Conservation (phyloP, 2,888 invertebrate species). For the Rhagonycha fulva region DNA sequence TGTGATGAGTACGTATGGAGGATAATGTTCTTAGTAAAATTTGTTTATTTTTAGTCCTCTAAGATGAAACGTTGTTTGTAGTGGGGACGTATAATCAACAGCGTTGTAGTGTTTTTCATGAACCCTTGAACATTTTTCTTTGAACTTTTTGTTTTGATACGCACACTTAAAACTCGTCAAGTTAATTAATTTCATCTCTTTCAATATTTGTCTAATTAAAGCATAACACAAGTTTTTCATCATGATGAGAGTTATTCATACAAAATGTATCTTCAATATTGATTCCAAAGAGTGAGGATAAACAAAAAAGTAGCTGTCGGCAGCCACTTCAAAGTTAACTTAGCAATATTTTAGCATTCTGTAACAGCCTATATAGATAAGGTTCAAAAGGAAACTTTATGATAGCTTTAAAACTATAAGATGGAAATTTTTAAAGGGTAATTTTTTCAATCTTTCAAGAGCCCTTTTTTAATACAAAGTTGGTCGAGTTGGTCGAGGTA, state of each 20-base stretch:
- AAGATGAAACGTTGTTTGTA: background rate
- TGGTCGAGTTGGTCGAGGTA: background rate
- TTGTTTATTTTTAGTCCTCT: background rate
- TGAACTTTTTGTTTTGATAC: background rate
- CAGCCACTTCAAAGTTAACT: constrained; percentile 10
- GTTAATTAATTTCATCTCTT: background rate
- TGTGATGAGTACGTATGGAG: background rate
- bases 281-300: background rate
- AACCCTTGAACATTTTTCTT: background rate
- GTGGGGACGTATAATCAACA: background rate
- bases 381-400: constrained; percentile 19
- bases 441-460: background rate
- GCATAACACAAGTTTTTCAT: background rate
- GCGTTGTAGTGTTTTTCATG: background rate
- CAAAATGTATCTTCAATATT: background rate
- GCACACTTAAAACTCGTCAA: background rate
- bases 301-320: background rate
- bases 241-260: background rate
- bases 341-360: constrained; percentile 20
- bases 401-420: constrained; percentile 14
- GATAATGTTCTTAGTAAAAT: background rate
- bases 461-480: background rate
- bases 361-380: constrained; percentile 12
- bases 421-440: constrained; percentile 10
- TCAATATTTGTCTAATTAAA: background rate